These are phyloP conservation scores for Dromius quadrimaculatus DNA, from an alignment of 2,888 invertebrate genomes.

Conservation along the genomic window DNA sequence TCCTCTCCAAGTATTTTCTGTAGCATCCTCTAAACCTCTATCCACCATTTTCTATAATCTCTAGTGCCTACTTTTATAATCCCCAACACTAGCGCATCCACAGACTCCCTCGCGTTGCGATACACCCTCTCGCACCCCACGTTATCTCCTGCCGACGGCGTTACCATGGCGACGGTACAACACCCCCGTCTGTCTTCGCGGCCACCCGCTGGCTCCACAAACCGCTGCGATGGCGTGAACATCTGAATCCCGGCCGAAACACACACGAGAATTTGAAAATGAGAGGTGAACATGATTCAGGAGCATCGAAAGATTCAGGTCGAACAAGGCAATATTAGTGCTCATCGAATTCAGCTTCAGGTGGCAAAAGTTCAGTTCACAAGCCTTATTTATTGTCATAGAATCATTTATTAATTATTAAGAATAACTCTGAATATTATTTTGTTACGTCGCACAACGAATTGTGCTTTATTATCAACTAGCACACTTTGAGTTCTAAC, in stretches of 20 bases:
- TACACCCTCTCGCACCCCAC: conserved; percentile 42
- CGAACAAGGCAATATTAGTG: too few relatives aligned
- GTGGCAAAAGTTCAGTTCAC: too few relatives aligned
- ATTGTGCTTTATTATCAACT: too few relatives aligned
- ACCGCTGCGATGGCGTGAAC: conserved; percentile 49
- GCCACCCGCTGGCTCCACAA: background rate
- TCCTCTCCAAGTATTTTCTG: too few relatives aligned
- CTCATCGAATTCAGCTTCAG: too few relatives aligned
- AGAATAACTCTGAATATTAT: too few relatives aligned
- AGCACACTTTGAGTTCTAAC: too few relatives aligned
- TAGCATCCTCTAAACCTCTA: too few relatives aligned
- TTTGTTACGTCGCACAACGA: too few relatives aligned
- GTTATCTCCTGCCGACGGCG: conserved; percentile 37
- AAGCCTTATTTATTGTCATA: too few relatives aligned
- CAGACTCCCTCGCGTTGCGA: conserved; percentile 59
- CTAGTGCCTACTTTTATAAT: conserved; percentile 65
- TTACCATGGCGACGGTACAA: conserved; percentile 29
- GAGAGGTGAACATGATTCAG: background rate
- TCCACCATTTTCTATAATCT: conserved; percentile 65
- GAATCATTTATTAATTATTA: too few relatives aligned
- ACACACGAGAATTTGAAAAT: conserved; percentile 23
- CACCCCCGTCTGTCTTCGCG: conserved; percentile 11
- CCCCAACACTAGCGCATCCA: conserved; percentile 59
- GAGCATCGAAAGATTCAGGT: too few relatives aligned
- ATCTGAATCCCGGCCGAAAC: conserved; percentile 35